These are phyloP conservation scores for Teleogryllus occipitalis DNA, from an alignment of 1,140 invertebrate species.

Conservation along the genomic window DNA sequence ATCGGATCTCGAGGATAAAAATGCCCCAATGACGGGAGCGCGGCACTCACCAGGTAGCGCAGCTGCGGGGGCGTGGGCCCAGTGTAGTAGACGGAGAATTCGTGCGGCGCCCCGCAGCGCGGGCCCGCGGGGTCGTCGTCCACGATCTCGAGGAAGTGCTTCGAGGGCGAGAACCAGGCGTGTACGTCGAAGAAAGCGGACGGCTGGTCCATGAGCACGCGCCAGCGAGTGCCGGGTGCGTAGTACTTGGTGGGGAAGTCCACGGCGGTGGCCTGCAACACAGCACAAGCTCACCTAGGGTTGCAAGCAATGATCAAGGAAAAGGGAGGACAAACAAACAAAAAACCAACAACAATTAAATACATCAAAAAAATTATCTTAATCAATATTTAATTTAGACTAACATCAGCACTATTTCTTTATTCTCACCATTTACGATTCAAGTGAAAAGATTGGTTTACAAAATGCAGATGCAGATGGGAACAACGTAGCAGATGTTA, in stretches of 20 bases:
- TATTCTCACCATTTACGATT: no score
- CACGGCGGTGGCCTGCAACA: constrained; percentile 32
- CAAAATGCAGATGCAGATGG: no score
- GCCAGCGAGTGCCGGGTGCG: constrained; percentile 38
- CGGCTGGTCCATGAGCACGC: constrained; percentile 40
- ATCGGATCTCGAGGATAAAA: no score
- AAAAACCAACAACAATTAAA: no score
- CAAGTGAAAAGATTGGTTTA: no score
- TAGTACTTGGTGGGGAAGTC: constrained; percentile 40
- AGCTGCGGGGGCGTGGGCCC: background rate
- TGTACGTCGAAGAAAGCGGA: constrained; percentile 36
- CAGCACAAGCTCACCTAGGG: background rate
- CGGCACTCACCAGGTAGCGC: background rate
- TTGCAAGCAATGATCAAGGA: no score
- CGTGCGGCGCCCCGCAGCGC: constrained; percentile 37
- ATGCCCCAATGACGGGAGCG: no score
- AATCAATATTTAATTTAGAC: no score
- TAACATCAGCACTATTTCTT: no score
- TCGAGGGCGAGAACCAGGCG: constrained; percentile 39
- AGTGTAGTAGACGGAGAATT: constrained; percentile 40
- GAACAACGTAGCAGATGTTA: no score
- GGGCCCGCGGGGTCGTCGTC: constrained; percentile 34
- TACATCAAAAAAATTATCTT: no score
- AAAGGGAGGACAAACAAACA: no score
- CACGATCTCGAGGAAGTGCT: constrained; percentile 36